Evolutionary conservation across 2,888 invertebrate genomes (phyloP), one percentile per base, ranked within the genome.

Genomic region (Zhuqinia jingwanae): DNA sequence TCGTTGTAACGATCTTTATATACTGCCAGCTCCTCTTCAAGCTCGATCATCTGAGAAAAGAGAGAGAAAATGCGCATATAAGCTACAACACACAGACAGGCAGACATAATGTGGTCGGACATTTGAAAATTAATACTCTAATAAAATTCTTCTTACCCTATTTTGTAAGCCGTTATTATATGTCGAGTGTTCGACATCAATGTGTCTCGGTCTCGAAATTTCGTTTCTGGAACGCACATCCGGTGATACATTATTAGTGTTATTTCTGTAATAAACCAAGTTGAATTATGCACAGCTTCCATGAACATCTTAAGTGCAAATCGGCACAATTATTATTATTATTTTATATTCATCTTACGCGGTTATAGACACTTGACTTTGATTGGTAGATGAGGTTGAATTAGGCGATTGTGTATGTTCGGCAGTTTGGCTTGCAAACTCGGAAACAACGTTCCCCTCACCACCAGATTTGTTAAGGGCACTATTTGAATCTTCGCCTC

Each of bases 1-100:
- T 94, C 94, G 86, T 95, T 95, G 93, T 95, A 96, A 90, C 95
- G 94, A 92, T 96, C 95, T 92, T 96, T 96, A 88, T 96, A 94
- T 73, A 95, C 93, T 83, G 95, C 95, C 91, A 96, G 93, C 92
- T 96, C 96, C 92, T 96, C 95, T 92, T 95, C 95, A 27, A 96
- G 93, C 91, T 94, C 94, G 91, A 94, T 93, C 91, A 95, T 92
- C 92, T 92, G n/a, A n/a, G n/a, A 58, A 3, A 36, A 36, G 36
- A 6, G 8, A 36, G 15, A 90, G 27, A n/a, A 45, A 20, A 58
- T 63, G 73, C 36, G 60, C 15, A 22, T 30, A 20, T 25, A 15
- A 63, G 17, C 8, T 15, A 10, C 63, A 6, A 56, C 8, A 56
- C 15, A 15, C 20, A 56, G 15, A 17, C 20, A 20, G 20, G 56